Evolutionary conservation across 2,797 vertebrate species (phyloP).

Genomic region (Smutsia temminckii): DNA sequence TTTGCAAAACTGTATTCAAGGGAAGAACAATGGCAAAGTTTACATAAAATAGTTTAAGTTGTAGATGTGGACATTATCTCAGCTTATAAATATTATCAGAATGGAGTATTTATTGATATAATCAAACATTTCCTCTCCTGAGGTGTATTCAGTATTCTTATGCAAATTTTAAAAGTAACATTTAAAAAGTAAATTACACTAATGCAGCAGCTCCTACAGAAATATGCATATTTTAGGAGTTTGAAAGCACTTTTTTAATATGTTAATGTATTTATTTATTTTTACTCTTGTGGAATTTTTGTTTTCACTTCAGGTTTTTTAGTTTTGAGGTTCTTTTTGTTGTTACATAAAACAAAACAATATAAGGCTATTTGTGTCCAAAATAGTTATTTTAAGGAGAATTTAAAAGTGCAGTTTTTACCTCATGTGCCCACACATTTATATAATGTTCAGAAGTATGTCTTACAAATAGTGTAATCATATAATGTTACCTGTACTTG

Average conservation of each 20-base stretch:
- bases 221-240: background rate
- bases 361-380: background rate
- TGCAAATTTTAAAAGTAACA: background rate
- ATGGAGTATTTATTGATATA: background rate
- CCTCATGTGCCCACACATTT: background rate
- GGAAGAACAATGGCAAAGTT: background rate
- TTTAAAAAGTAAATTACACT: background rate
- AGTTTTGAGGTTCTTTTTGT: background rate
- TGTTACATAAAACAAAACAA: constrained; percentile 26
- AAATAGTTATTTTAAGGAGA: constrained; percentile 50
- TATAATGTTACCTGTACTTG: background rate
- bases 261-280: constrained; percentile 49
- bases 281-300: constrained; percentile 46
- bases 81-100: constrained; percentile 10
- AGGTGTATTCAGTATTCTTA: background rate
- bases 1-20: background rate
- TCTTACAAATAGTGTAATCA: constrained; percentile 5
- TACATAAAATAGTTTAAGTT: background rate
- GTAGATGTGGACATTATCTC: background rate
- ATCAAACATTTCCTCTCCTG: background rate
- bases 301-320: constrained; percentile 31
- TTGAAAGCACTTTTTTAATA: constrained; percentile 4
- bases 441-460: background rate
- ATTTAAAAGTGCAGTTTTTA: constrained; percentile 34
- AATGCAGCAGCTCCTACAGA: background rate